Evolutionary conservation across 1,140 invertebrate genomes (phyloP).

Genomic region (Pseudoatta argentina): DNA sequence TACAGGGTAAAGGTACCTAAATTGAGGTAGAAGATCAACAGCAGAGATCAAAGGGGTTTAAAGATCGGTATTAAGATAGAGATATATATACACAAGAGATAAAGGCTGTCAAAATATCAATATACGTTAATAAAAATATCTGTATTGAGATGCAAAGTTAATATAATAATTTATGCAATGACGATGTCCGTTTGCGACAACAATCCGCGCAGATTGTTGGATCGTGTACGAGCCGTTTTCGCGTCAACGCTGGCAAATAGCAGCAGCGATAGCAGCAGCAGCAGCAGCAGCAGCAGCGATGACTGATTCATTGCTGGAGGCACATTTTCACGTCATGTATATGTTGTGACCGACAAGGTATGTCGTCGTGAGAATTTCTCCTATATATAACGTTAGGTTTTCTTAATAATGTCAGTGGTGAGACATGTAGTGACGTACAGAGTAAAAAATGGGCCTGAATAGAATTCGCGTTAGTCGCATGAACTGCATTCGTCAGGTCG

Average conservation of each 20-base stretch:
- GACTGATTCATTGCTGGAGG: slow-evolving; percentile 38
- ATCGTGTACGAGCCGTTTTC: slow-evolving; percentile 41
- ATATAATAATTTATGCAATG: background rate
- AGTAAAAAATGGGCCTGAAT: slow-evolving; percentile 18
- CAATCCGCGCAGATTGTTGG: slow-evolving; percentile 16
- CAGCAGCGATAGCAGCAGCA: slow-evolving; percentile 63
- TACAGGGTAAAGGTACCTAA: background rate
- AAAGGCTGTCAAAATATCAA: background rate
- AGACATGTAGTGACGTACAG: background rate
- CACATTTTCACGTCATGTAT: slow-evolving; percentile 7
- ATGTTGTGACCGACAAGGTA: slow-evolving; percentile 7
- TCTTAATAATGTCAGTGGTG: slow-evolving; percentile 16
- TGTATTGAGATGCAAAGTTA: background rate
- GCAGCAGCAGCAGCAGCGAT: slow-evolving; percentile 69
- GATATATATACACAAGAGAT: slow-evolving; percentile 23
- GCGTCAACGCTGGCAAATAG: slow-evolving; percentile 41
- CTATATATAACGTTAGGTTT: slow-evolving; percentile 10
- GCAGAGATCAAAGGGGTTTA: background rate
- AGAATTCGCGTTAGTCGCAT: background rate
- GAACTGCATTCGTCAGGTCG: slow-evolving; percentile 11
- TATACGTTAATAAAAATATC: background rate
- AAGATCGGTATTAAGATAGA: slow-evolving; percentile 39
- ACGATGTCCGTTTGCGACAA: background rate
- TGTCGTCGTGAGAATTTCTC: slow-evolving; percentile 32
- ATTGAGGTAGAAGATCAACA: slow-evolving; percentile 2